A percentile compares a stretch with the other conserved stretches of the same genome.
Conservation (phyloP, 2,113 vertebrate species). For the Pithys albifrons region DNA sequence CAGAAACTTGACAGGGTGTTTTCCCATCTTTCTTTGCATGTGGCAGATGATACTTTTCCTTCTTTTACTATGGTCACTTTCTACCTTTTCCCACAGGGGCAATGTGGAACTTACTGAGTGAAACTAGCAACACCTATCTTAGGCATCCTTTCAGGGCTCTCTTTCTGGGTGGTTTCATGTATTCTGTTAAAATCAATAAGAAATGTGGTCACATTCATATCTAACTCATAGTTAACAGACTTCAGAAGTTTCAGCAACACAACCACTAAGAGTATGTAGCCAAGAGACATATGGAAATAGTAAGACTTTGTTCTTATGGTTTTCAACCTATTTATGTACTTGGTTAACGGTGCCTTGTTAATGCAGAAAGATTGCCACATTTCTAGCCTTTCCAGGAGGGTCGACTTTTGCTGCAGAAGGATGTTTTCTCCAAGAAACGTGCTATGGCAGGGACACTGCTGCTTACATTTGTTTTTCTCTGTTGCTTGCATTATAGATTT, state of each 20-base stretch:
- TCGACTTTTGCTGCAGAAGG: slow-evolving; percentile 4
- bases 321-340: slow-evolving; percentile 25
- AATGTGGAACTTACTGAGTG: background rate
- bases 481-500: background rate
- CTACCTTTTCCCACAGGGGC: background rate
- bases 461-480: background rate
- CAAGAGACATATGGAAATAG: slow-evolving; percentile 23
- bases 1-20: background rate
- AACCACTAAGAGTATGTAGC: background rate
- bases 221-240: slow-evolving; percentile 15
- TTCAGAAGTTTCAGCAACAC: slow-evolving; percentile 16
- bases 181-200: slow-evolving; percentile 9
- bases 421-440: background rate
- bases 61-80: background rate
- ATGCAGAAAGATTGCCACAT: background rate
- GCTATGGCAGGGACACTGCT: background rate
- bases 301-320: slow-evolving; percentile 13
- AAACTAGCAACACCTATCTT: background rate
- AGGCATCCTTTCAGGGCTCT: background rate
- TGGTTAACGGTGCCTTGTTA: slow-evolving; percentile 1
- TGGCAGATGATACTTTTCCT: background rate
- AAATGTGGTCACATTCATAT: background rate
- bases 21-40: background rate
- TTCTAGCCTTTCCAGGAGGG: background rate
- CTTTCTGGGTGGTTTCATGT: background rate